A percentile compares a stretch with the other conserved stretches of the same genome.
These are phyloP conservation scores for Ia io DNA, from an alignment of 2,113 vertebrate genomes.

Conservation along the genomic window DNA sequence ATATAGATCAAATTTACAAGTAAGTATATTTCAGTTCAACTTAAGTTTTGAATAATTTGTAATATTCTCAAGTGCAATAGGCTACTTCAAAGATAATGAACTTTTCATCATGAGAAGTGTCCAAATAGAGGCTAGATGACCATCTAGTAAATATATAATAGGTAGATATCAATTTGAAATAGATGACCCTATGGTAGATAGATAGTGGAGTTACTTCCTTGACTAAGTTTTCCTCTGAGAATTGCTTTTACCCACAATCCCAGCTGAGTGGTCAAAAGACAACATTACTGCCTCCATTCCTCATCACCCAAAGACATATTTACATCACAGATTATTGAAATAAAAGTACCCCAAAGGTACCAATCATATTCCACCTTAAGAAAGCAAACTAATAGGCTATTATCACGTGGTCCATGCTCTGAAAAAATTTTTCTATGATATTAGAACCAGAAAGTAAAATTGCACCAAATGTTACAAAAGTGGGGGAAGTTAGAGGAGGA, in stretches of 20 bases:
- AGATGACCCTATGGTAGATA: neutral
- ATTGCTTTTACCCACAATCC: neutral
- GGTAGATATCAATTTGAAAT: neutral
- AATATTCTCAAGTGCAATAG: neutral
- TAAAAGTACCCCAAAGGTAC: neutral
- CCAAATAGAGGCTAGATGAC: neutral
- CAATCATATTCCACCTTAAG: neutral
- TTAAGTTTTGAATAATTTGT: slow-evolving; percentile 49
- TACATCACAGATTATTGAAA: neutral
- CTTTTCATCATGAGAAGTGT: neutral
- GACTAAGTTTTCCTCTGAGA: neutral
- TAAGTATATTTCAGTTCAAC: slow-evolving; percentile 34
- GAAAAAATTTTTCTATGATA: neutral
- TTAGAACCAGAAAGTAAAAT: neutral
- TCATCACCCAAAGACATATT: neutral
- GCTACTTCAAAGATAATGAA: slow-evolving; percentile 30
- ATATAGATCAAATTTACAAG: slow-evolving; percentile 41
- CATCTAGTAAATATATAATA: neutral
- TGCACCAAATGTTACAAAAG: neutral
- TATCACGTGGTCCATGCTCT: neutral
- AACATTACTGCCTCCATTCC: neutral
- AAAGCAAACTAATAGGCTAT: neutral
- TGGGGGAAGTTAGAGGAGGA: neutral
- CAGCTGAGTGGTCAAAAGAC: neutral
- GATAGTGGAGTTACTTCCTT: neutral